A percentile compares a stretch with the other conserved stretches of the same genome.
Evolutionary conservation across 2,888 invertebrate genomes (phyloP).

Genomic region (Trissonchulus sp.): DNA sequence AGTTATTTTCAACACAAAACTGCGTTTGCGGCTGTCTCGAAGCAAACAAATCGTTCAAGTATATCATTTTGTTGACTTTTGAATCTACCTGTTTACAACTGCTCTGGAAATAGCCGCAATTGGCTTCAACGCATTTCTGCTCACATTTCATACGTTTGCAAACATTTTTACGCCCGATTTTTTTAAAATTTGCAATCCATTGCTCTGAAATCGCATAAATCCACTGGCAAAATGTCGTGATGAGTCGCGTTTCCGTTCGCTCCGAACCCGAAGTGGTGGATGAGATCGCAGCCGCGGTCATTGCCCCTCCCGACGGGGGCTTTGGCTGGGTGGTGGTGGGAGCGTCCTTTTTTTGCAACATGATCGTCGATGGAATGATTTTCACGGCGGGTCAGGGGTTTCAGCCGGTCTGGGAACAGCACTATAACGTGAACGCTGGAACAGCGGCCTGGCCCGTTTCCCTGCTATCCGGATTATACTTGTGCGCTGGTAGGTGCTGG

Average conservation of each 20-base stretch:
- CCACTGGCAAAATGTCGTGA: neutral
- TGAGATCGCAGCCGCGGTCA: neutral
- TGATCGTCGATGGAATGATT: slow-evolving; percentile 73
- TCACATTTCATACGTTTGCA: no score
- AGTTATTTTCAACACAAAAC: no score
- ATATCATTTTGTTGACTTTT: no score
- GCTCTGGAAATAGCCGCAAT: no score
- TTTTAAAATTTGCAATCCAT: no score
- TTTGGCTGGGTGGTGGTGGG: slow-evolving; percentile 93
- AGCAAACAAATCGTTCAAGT: no score
- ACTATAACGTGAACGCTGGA: slow-evolving; percentile 74
- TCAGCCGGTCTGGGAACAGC: slow-evolving; percentile 71
- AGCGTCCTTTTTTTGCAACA: slow-evolving; percentile 86
- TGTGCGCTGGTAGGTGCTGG: slow-evolving; percentile 79
- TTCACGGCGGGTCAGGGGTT: slow-evolving; percentile 85
- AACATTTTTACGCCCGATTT: no score
- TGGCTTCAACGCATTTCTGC: no score
- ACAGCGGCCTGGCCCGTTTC: slow-evolving; percentile 86
- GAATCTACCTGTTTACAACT: no score
- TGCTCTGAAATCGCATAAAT: no score
- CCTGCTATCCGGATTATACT: slow-evolving; percentile 82
- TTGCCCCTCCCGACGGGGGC: slow-evolving; percentile 65
- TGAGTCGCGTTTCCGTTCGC: neutral
- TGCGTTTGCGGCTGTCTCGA: no score
- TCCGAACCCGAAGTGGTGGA: slow-evolving; percentile 31